Evolutionary conservation across 2,797 vertebrate genomes (phyloP).

Genomic region (Pseudomugil tenellus): DNA sequence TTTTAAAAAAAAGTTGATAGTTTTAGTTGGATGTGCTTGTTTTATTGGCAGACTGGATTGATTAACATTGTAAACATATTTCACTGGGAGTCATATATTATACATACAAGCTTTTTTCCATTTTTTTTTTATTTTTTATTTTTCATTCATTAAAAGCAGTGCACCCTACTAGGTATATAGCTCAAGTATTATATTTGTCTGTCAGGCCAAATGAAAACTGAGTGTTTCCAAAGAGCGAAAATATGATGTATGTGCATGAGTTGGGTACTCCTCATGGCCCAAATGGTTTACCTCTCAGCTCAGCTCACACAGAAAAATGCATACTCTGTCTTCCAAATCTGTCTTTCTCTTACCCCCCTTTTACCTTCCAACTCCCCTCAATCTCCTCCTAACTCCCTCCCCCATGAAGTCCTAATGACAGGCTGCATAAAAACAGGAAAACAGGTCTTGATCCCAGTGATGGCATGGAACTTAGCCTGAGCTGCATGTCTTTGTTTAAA

Average conservation of each 20-base stretch:
- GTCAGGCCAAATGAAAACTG: background rate
- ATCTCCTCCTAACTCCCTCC: constrained; percentile 9
- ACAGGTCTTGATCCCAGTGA: constrained; percentile 72
- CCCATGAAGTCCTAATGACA: constrained; percentile 68
- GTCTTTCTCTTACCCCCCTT: constrained; percentile 14
- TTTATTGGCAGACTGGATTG: constrained; percentile 7
- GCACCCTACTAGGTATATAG: constrained; percentile 53
- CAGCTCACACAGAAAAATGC: constrained; percentile 27
- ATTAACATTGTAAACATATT: constrained; percentile 25
- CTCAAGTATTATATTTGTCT: background rate
- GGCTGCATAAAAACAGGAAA: constrained; percentile 77
- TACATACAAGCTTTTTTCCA: too few relatives aligned
- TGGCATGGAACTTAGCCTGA: constrained; percentile 76
- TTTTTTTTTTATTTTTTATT: too few relatives aligned
- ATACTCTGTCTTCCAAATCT: background rate
- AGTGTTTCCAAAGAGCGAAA: background rate
- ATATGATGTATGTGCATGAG: background rate
- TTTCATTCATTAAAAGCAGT: constrained; percentile 3
- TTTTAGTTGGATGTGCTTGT: constrained; percentile 1
- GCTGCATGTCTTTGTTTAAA: constrained; percentile 75
- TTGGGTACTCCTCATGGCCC: constrained; percentile 11
- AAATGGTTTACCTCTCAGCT: constrained; percentile 31
- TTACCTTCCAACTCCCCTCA: constrained; percentile 30
- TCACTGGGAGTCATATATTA: constrained; percentile 17
- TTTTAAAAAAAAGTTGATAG: constrained; percentile 10